Conservation (phyloP, 2,888 invertebrate species). For the Drosophila ochracea region DNA sequence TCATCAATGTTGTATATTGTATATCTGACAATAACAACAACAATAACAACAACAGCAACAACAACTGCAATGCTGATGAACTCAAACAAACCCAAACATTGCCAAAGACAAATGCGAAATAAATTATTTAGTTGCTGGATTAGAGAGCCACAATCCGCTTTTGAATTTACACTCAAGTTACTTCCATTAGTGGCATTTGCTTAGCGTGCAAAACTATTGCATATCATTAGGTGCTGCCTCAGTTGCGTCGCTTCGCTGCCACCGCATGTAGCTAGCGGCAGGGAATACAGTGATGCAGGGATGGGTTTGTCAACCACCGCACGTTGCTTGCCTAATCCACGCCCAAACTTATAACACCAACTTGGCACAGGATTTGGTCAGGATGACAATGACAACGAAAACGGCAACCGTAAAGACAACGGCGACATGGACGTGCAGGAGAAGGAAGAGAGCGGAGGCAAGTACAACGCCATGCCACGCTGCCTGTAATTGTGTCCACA, state of each 20-base stretch:
- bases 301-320: conserved; percentile 43
- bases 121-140: conserved; percentile 76
- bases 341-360: conserved; percentile 57
- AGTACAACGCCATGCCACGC: conserved; percentile 13
- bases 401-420: conserved; percentile 9
- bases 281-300: not conserved
- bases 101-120: conserved; percentile 72
- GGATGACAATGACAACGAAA: conserved; percentile 36
- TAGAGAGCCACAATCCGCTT: conserved; percentile 79
- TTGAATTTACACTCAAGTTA: conserved; percentile 79
- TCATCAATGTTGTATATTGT: conserved; percentile 35
- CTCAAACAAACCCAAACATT: conserved; percentile 25
- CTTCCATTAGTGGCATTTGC: conserved; percentile 74
- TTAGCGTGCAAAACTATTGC: conserved; percentile 64
- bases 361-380: conserved; percentile 62
- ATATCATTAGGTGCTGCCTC: conserved; percentile 71
- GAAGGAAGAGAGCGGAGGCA: not conserved
- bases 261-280: not conserved
- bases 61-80: conserved; percentile 6
- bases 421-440: not conserved
- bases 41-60: not conserved
- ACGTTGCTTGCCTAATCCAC: conserved; percentile 63
- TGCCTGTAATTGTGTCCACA: conserved; percentile 45
- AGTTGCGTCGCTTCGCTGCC: conserved; percentile 18
- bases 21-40: not conserved